Percentiles rank a stretch among this genome's conserved stretches.
Conservation (phyloP, 2,797 vertebrate genomes). For the Catharus ustulatus region DNA sequence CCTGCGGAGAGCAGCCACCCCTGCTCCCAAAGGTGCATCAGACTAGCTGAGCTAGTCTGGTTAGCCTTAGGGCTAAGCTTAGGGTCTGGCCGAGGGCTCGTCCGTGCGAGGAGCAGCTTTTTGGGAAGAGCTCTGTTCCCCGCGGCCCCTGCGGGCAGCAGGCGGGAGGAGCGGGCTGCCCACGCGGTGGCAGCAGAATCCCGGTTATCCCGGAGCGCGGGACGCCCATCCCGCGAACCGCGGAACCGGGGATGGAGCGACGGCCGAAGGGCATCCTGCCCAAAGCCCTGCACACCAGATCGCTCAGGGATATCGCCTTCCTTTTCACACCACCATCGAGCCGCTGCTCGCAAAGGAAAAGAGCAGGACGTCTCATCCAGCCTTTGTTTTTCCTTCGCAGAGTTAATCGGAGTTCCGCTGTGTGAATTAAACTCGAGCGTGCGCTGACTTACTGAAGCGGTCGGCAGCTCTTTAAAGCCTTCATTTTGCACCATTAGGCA, state of each 20-base stretch:
- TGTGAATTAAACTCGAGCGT: not conserved
- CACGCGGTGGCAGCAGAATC: conserved; percentile 64
- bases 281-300: rapidly evolving
- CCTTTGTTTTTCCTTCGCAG: not conserved
- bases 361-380: not conserved
- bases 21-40: not conserved
- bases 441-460: not conserved
- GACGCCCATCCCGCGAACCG: rapidly evolving
- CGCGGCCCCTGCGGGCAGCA: not conserved
- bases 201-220: not conserved
- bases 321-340: not conserved
- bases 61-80: not conserved
- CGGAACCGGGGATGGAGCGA: rapidly evolving
- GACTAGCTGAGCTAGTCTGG: not conserved
- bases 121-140: not conserved
- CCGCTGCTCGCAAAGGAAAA: not conserved
- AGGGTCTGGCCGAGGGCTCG: not conserved
- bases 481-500: not conserved
- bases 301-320: not conserved
- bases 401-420: not conserved
- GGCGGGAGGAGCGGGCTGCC: not conserved
- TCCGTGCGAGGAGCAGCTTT: not conserved
- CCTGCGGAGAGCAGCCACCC: not conserved
- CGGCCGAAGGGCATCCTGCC: not conserved
- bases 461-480: not conserved